Evolutionary conservation across 2,888 invertebrate species (phyloP).

Genomic region (Andrena camellia): DNA sequence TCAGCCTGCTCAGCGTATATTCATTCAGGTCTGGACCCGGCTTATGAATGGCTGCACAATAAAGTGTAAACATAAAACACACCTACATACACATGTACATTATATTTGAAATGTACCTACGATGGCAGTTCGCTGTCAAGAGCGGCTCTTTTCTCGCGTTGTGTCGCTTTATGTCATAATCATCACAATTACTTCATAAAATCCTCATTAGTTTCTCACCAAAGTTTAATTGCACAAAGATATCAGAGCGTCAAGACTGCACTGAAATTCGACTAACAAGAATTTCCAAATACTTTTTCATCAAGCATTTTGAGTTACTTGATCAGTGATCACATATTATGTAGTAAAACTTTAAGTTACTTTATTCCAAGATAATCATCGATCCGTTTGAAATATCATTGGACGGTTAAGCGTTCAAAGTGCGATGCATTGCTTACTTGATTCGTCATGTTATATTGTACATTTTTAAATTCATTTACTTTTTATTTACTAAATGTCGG

Average conservation of each 20-base stretch:
- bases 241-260: constrained; percentile 43
- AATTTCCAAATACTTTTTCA: constrained; percentile 53
- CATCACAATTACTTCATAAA: constrained; percentile 29
- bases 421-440: constrained; percentile 2
- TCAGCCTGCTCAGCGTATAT: no score
- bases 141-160: constrained; percentile 60
- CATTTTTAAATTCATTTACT: constrained; percentile 30
- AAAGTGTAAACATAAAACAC: constrained; percentile 24
- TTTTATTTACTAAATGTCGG: constrained; percentile 41
- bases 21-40: no score
- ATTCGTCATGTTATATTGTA: constrained; percentile 19
- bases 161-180: constrained; percentile 33
- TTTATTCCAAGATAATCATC: constrained; percentile 6
- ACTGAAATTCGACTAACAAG: constrained; percentile 31
- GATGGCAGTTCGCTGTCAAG: constrained; percentile 69
- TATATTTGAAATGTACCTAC: constrained; percentile 60
- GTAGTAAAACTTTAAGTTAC: neutral
- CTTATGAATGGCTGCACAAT: constrained; percentile 18
- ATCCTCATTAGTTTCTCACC: constrained; percentile 53
- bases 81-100: constrained; percentile 28
- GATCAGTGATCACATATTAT: constrained; percentile 12
- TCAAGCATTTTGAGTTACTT: constrained; percentile 56
- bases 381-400: constrained; percentile 8
- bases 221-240: constrained; percentile 69
- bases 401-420: neutral